Base-by-base conservation (phyloP, 1,140 invertebrate genomes). In the Brachionus rubens region DNA sequence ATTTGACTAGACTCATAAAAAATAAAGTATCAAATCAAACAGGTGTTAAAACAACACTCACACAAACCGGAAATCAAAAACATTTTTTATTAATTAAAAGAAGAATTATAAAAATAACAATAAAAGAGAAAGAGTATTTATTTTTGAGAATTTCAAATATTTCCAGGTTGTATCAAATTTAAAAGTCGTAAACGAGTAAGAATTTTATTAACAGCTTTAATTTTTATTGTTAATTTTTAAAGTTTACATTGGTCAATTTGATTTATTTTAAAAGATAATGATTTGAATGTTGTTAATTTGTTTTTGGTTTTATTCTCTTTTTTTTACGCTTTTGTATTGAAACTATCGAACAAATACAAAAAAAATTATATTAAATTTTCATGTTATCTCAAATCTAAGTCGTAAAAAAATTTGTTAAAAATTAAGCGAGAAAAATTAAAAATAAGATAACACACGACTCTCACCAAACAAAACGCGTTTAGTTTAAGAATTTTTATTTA, bases 321-420 rank as follows among this genome's bases (percentile, higher is more conserved):
- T 36, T 36, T 36, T 36, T 36, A 36, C 33, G 33, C 9, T 36
- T 3, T 36, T 36, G 3, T 30, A 56, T 56, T 26, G 33, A 59
- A 59, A 59, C 54, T 59, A 59, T 28, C 54, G 30, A 59, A n/a
- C 54, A 59, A 59, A 59, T 59, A 59, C 30, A 33, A 59, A 59
- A 33, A 59, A 59, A 33, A n/a, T n/a, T n/a, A n/a, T n/a, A n/a
- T n/a, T n/a, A n/a, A n/a, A n/a, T n/a, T n/a, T n/a, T n/a, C n/a
- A 33, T 59, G 54, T 59, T 59, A 59, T 59, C 54, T 59, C 28
- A 59, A 59, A 59, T 59, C 54, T 59, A 59, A 59, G 54, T 59
- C 54, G 54, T 59, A 59, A 59, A 56, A 56, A 59, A 59, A 59
- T 59, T 59, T 59, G 28, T 33, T 33, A 59, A 59, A 28, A 59